A percentile compares a stretch with the other conserved stretches of the same genome.
These are phyloP conservation scores for Stegophylla sp. DNA, from an alignment of 2,888 invertebrate genomes.

Conservation along the genomic window DNA sequence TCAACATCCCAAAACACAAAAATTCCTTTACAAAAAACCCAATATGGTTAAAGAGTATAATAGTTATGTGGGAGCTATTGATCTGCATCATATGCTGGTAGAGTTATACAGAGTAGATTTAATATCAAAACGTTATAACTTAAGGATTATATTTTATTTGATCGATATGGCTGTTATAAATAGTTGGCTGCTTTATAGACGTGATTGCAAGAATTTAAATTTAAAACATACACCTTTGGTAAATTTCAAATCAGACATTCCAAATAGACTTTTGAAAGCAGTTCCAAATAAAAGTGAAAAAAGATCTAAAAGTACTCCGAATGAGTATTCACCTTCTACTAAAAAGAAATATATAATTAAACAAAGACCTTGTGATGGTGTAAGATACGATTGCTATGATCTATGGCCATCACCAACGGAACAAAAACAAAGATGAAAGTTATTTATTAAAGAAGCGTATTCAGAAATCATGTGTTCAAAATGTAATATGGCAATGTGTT, in stretches of 20 bases:
- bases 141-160: not conserved
- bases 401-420: too few species aligned
- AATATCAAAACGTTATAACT: slow-evolving; percentile 3
- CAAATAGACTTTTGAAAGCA: not conserved
- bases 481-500: too few species aligned
- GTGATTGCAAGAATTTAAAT: not conserved
- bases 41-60: slow-evolving; percentile 12
- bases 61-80: slow-evolving; percentile 8
- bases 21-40: slow-evolving; percentile 2
- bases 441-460: too few species aligned
- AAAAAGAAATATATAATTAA: not conserved
- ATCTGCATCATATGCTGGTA: slow-evolving; percentile 3
- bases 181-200: not conserved
- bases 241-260: not conserved
- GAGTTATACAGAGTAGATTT: not conserved
- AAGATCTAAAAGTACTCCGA: not conserved
- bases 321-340: not conserved
- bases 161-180: slow-evolving; percentile 12
- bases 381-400: not conserved
- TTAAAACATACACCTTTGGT: not conserved
- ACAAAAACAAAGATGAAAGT: too few species aligned
- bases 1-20: slow-evolving; percentile 16
- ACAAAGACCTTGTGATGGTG: not conserved
- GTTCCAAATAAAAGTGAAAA: not conserved
- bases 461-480: too few species aligned